phyloP scores from a whole-genome alignment of 2,797 vertebrate genomes.

The Ctenosaura bakeri region DNA sequence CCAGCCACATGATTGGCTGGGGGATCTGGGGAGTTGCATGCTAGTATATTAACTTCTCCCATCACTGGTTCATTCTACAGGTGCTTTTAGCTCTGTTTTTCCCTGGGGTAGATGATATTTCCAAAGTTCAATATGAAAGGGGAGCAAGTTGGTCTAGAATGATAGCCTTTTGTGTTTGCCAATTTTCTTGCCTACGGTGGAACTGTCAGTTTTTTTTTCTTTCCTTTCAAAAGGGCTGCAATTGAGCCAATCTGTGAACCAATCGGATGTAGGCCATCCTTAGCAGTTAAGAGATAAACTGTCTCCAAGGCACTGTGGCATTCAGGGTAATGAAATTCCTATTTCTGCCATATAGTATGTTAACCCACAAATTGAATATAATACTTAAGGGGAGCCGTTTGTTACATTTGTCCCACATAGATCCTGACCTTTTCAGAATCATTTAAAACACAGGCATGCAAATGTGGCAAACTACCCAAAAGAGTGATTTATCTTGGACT shows the following conservation, averaged over 20 bases:
- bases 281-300: conserved; percentile 60
- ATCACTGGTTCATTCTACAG: neutral
- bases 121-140: conserved; percentile 4
- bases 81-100: neutral
- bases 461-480: conserved; percentile 57
- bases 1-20: too few species aligned
- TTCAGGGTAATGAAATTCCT: conserved; percentile 58
- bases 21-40: too few species aligned
- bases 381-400: conserved; percentile 62
- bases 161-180: neutral
- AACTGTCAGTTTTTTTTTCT: neutral
- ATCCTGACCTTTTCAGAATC: conserved; percentile 67
- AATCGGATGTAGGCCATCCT: conserved; percentile 42
- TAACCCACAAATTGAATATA: conserved; percentile 61
- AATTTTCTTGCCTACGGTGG: neutral
- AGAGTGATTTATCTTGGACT: conserved; percentile 58
- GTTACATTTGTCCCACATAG: conserved; percentile 71
- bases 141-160: conserved; percentile 17
- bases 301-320: conserved; percentile 56
- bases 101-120: neutral
- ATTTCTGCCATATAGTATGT: conserved; percentile 45
- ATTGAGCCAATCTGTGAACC: conserved; percentile 49
- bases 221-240: conserved; percentile 24
- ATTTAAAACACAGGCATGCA: conserved; percentile 60
- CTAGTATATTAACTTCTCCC: too few species aligned